A percentile compares a stretch with the other conserved stretches of the same genome.
These are phyloP conservation scores for Notarius quadriscutis DNA, from an alignment of 2,113 vertebrate species.

Conservation along the genomic window DNA sequence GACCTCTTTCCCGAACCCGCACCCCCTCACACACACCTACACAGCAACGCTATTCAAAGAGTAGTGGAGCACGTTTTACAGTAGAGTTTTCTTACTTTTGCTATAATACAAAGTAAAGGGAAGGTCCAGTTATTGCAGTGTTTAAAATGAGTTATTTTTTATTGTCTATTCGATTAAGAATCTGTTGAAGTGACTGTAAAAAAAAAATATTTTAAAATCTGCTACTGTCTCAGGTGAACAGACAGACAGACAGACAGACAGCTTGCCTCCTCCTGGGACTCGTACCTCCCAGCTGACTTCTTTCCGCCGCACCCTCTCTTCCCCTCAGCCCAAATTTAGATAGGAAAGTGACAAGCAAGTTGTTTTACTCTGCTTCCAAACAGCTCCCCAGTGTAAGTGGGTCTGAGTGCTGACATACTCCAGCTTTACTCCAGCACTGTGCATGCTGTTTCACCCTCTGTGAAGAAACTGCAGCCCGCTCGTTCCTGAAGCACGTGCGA, in stretches of 20 bases:
- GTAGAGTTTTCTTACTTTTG: background rate
- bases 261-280: slow-evolving; percentile 13
- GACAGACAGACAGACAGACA: no score
- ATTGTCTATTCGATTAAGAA: background rate
- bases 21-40: slow-evolving; percentile 13
- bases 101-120: background rate
- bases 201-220: background rate
- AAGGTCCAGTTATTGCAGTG: background rate
- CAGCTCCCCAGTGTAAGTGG: background rate
- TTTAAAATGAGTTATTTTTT: background rate
- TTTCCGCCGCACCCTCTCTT: background rate
- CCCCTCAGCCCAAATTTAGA: slow-evolving; percentile 1
- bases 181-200: background rate
- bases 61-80: background rate
- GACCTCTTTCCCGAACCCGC: slow-evolving; percentile 5
- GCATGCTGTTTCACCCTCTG: background rate
- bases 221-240: background rate
- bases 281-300: background rate
- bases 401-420: background rate
- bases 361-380: background rate
- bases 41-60: slow-evolving; percentile 5
- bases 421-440: background rate
- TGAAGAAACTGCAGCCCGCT: background rate
- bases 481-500: background rate
- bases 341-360: slow-evolving; percentile 28